Percentiles rank a stretch among this genome's conserved stretches.
These are phyloP conservation scores for Leptinotarsa defecta DNA, from an alignment of 1,140 invertebrate species.

Conservation along the genomic window DNA sequence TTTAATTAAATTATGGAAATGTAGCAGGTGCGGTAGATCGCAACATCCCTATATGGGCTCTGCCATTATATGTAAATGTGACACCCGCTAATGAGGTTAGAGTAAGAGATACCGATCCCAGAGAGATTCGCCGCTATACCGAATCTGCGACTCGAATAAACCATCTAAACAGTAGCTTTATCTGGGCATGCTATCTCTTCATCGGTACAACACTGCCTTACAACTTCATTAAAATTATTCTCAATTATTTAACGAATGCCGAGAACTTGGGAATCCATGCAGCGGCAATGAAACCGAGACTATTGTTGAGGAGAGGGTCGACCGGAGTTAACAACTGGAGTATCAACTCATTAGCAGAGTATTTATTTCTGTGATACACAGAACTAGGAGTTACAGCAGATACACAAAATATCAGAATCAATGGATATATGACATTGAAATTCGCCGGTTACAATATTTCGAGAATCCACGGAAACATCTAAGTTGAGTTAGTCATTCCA, in stretches of 20 bases:
- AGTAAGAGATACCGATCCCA: conserved; percentile 44
- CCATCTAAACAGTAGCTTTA: conserved; percentile 30
- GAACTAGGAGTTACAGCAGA: too few species aligned
- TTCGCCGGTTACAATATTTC: too few species aligned
- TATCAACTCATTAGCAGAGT: background rate
- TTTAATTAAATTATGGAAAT: conserved; percentile 50
- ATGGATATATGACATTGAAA: too few species aligned
- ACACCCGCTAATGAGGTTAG: conserved; percentile 54
- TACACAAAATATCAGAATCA: too few species aligned
- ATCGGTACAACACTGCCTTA: conserved; percentile 18
- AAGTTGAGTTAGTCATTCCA: too few species aligned
- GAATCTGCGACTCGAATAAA: conserved; percentile 10
- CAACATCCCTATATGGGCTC: conserved; percentile 39
- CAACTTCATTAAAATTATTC: conserved; percentile 29
- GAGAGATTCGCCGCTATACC: conserved; percentile 28
- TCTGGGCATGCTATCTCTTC: conserved; percentile 20
- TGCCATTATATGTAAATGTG: conserved; percentile 55
- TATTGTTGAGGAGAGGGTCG: background rate
- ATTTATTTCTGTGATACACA: background rate
- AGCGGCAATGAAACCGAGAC: background rate
- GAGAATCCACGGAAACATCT: too few species aligned
- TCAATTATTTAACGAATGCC: conserved; percentile 17
- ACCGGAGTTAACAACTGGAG: background rate
- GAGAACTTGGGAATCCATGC: background rate
- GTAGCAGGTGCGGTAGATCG: conserved; percentile 43